A percentile compares a stretch with the other conserved stretches of the same genome.
These are phyloP conservation scores for Norana najaformis DNA, from an alignment of 2,888 invertebrate genomes.

Conservation along the genomic window DNA sequence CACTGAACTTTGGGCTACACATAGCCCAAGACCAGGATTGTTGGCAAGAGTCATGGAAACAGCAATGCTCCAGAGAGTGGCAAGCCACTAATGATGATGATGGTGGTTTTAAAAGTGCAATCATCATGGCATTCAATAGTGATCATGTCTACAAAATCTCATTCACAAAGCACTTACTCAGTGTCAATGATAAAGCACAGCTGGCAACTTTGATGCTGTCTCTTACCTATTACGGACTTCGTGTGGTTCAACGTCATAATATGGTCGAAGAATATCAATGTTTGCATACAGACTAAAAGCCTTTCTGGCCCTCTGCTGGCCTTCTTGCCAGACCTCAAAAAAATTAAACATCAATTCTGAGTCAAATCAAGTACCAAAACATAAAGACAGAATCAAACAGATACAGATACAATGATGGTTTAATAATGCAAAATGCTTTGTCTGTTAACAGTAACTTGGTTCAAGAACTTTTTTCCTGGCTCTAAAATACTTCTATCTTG, in stretches of 20 bases:
- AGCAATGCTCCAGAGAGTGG: neutral
- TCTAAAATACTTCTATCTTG: too few relatives aligned
- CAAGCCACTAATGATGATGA: neutral
- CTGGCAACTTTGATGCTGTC: neutral
- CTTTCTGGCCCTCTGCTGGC: slow-evolving; percentile 62
- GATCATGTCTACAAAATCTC: neutral
- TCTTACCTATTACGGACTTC: slow-evolving; percentile 59
- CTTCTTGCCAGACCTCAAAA: slow-evolving; percentile 44
- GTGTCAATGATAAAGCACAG: neutral
- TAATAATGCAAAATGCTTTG: neutral
- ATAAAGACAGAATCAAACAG: neutral
- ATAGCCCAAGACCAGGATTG: too few relatives aligned
- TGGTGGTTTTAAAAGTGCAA: neutral
- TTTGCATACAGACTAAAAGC: slow-evolving; percentile 64
- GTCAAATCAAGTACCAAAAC: neutral
- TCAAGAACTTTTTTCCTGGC: too few relatives aligned
- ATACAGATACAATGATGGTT: neutral
- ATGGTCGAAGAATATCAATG: slow-evolving; percentile 65
- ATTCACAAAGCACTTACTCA: neutral
- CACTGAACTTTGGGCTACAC: neutral
- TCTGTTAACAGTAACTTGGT: neutral
- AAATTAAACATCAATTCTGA: neutral
- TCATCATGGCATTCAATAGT: neutral
- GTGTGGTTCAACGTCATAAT: slow-evolving; percentile 65
- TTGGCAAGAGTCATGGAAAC: neutral